Percentiles rank a stretch among this genome's conserved stretches.
Conservation (phyloP, 2,113 vertebrate species). For the Oenanthe melanoleuca region DNA sequence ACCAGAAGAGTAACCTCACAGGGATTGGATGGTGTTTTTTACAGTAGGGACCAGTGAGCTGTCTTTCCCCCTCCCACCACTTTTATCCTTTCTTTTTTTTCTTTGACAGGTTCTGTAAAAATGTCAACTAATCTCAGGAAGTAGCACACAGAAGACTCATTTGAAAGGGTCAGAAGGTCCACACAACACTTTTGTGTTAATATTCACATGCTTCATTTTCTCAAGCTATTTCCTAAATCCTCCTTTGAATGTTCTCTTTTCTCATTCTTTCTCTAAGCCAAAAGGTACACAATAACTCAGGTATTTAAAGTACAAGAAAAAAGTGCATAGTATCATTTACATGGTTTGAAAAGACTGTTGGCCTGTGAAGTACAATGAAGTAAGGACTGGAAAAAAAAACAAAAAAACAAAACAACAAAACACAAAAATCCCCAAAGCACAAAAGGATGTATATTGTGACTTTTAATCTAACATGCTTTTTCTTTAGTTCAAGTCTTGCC, state of each 20-base stretch:
- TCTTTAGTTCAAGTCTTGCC: background rate
- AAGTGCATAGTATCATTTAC: background rate
- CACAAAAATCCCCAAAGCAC: background rate
- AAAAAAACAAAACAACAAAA: too few relatives aligned
- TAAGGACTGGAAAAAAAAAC: background rate
- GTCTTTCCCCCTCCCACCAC: conserved; percentile 5
- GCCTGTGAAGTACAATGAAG: background rate
- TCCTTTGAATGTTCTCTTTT: conserved; percentile 28
- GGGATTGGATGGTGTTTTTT: conserved; percentile 1
- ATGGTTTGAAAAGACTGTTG: background rate
- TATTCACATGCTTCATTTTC: conserved; percentile 34
- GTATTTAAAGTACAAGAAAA: background rate
- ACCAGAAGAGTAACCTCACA: conserved; percentile 14
- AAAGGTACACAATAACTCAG: background rate
- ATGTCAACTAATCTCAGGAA: conserved; percentile 16
- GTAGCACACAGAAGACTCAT: background rate
- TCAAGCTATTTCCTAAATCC: conserved; percentile 22
- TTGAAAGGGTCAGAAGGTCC: conserved; percentile 32
- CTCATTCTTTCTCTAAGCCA: background rate
- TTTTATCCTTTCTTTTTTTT: conserved; percentile 65
- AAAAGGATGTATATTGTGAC: background rate
- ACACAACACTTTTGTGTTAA: background rate
- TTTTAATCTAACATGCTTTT: background rate
- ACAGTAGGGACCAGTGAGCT: conserved; percentile 27
- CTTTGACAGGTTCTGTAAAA: conserved; percentile 62